Conservation (phyloP, 2,113 vertebrate genomes). For the Petroica traversi region DNA sequence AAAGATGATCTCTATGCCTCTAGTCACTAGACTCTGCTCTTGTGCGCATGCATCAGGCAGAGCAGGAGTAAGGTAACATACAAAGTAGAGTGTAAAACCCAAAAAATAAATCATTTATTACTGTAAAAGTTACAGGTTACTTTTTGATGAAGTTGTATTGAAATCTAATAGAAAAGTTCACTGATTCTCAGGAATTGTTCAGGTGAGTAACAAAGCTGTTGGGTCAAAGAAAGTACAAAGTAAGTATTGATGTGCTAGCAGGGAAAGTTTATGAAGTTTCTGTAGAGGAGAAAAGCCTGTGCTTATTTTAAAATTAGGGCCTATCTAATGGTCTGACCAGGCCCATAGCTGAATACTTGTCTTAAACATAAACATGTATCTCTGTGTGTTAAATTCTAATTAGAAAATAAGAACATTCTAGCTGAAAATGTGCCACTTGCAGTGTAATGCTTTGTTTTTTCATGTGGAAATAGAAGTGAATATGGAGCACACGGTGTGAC, state of each 20-base stretch:
- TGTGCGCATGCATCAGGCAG: not conserved
- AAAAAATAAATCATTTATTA: not conserved
- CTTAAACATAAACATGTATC: not conserved
- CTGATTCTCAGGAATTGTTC: not conserved
- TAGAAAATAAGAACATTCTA: not conserved
- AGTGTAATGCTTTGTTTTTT: not conserved
- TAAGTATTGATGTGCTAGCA: not conserved
- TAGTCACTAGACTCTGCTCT: not conserved
- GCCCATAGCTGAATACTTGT: not conserved
- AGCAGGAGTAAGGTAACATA: not conserved
- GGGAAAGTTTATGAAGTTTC: not conserved
- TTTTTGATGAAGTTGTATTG: not conserved
- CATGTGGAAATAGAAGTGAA: accelerated
- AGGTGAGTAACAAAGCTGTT: not conserved
- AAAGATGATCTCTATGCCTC: not conserved
- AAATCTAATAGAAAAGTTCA: not conserved
- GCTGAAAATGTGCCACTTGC: not conserved
- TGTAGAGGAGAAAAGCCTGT: not conserved
- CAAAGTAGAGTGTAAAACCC: not conserved
- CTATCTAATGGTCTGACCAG: not conserved
- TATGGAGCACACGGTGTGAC: not conserved
- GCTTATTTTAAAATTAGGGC: not conserved
- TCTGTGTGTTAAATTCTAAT: not conserved
- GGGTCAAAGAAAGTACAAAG: not conserved
- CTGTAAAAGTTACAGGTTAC: not conserved